Conservation (phyloP, 2,797 vertebrate species). For the Podarcis siculus region DNA sequence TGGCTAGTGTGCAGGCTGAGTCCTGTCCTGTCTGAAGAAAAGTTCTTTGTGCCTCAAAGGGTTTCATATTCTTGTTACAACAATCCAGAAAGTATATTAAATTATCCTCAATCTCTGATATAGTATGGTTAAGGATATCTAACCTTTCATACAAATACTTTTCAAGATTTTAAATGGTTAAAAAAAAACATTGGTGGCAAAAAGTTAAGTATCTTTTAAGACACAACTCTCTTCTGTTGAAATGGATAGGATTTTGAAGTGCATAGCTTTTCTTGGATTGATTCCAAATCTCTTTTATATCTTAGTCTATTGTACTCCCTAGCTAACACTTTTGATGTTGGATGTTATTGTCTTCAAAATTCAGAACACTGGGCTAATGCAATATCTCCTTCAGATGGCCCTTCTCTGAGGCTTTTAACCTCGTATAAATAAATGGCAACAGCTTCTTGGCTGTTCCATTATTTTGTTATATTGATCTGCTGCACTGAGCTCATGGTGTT, state of each 20-base stretch:
- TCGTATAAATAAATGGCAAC: constrained; percentile 58
- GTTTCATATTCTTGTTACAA: no score
- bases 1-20: not conserved
- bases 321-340: not conserved
- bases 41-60: not conserved
- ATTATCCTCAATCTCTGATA: no score
- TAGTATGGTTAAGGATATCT: no score
- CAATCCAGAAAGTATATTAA: no score
- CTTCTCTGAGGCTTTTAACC: constrained; percentile 51
- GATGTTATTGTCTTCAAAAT: not conserved
- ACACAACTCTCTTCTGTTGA: no score
- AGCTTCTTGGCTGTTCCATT: constrained; percentile 50
- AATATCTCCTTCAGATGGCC: constrained; percentile 44
- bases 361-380: constrained; percentile 43
- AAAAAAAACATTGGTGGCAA: no score
- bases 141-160: no score
- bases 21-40: not conserved
- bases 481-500: not conserved
- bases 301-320: no score
- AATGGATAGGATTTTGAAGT: no score
- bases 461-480: constrained; percentile 36
- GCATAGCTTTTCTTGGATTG: not conserved
- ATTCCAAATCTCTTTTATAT: not conserved
- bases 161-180: no score
- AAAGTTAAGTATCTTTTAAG: no score